Base-by-base conservation (phyloP, 2,888 invertebrate genomes). In the Lysandra coridon region DNA sequence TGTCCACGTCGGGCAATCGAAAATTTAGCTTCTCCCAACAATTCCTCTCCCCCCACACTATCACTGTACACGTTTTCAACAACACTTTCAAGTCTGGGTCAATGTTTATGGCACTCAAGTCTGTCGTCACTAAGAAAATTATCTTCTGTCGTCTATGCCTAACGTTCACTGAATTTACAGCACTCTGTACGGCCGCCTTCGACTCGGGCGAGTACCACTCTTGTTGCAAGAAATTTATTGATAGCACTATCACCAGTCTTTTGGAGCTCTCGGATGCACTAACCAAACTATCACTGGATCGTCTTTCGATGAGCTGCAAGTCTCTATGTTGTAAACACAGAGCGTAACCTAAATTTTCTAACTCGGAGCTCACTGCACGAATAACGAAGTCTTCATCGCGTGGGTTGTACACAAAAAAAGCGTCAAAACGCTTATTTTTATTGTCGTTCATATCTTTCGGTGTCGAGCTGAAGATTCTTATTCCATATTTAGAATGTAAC, bases 11-110 rank as follows among this genome's bases (percentile, higher is more conserved):
- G 83, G 98, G 98, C 96, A 98, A 96, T 84, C 97, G 97, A 95
- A 95, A 96, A 90, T 97, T 96, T 87, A 98, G 95, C 91, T 98
- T 98, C 87, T 98, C 97, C 98, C 98, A 98, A 95, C 98, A 98
- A 85, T 97, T 95, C 83, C 96, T 96, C 87, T 98, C 98, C 82
- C 97, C 97, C 96, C 97, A 97, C 87, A 97, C 96, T 78, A 97
- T 96, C 86, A 96, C 96, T 84, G 96, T 95, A 95, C 97, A 96
- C 90, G 97, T 96, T 88, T 96, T 96, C 69, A 97, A 93, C 80
- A 97, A 92, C 85, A 96, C 95, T 89, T 97, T 96, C 79, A 98
- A 91, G 87, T 97, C 97, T 73, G 97, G 96, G 86, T 97, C 97
- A 83, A 95, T 92, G 85, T 97, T 96, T 84, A 96, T 95, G 87